Conservation (phyloP, 2,113 vertebrate genomes). For the Archocentrus centrarchus region DNA sequence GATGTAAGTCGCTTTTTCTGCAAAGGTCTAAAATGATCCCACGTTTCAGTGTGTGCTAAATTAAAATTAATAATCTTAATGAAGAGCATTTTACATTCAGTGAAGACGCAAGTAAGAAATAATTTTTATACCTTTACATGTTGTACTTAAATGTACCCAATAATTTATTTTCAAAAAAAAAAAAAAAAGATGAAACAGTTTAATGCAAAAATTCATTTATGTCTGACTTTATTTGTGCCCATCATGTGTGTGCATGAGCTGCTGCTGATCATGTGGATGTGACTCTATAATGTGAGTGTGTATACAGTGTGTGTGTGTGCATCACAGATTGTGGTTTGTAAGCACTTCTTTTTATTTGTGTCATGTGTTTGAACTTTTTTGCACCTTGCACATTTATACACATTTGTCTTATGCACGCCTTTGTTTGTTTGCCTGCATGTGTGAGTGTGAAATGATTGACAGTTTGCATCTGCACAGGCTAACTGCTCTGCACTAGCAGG, state of each 20-base stretch:
- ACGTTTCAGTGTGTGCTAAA: conserved; percentile 9
- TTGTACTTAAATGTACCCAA: background rate
- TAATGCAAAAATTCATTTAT: conserved; percentile 1
- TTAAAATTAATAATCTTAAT: conserved; percentile 26
- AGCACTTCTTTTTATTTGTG: background rate
- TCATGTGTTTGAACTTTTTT: conserved; percentile 2
- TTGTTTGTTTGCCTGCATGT: conserved; percentile 17
- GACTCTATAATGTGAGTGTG: background rate
- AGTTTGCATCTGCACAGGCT: conserved; percentile 73
- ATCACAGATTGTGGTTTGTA: conserved; percentile 19
- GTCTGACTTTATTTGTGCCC: background rate
- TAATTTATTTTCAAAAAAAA: background rate
- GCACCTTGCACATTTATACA: conserved; percentile 13
- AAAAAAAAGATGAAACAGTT: background rate
- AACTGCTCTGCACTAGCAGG: conserved; percentile 73
- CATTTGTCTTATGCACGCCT: conserved; percentile 17
- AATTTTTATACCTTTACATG: background rate
- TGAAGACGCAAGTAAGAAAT: background rate
- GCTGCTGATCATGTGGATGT: background rate
- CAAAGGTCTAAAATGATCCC: conserved; percentile 21
- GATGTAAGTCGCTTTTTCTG: background rate
- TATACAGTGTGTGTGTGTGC: conserved; percentile 15
- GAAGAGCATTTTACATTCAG: conserved; percentile 1
- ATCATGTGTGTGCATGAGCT: background rate
- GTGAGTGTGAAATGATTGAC: conserved; percentile 65